Evolutionary conservation across 1,140 invertebrate genomes (phyloP), one percentile per base, ranked within the genome.

Genomic region (Drosophila sp.): DNA sequence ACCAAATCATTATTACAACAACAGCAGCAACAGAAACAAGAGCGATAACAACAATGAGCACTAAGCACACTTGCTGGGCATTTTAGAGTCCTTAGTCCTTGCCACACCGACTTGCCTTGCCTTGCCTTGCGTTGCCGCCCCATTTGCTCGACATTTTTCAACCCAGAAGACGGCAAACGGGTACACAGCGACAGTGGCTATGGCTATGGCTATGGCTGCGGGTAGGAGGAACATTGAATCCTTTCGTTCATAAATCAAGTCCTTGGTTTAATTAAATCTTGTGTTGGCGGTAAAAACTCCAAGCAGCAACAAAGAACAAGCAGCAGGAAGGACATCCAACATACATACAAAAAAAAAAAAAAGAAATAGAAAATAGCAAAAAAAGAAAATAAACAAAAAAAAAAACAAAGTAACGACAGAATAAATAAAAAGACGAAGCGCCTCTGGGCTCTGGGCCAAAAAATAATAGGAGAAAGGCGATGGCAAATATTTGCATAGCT

Each of bases 251-350:
- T 91, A 91, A 91, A 91, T 91, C 90, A 91, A 91, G 90, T 91
- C 90, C 90, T 91, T 90, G 90, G 90, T 91, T 91, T 91, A 91
- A 91, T 91, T 91, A 91, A 91, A 91, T 91, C 90, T 91, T 91
- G 90, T 90, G 90, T 90, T 91, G 90, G 90, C 90, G 85, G 90
- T 91, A 91, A 91, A 91, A 91, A 82, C 76, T 81, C 87, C 58
- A 33, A 63, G 35, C 30, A n/a, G 29, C 32, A 66, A n/a, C 33
- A 25, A 38, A 32, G 27, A 29, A 47, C 11, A 35, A 27, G 35
- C 35, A 10, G 35, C 35, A 44, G 29, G 17, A 55, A 29, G 7
- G 29, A 17, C 7, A 58, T n/a, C 44, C 11, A 58, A 23, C 44
- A 50, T 25, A 47, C 23, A 35, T 29, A 57, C 1, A n/a, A 32